These are phyloP conservation scores for Thyatira batis DNA, from an alignment of 2,888 invertebrate species.

Conservation along the genomic window DNA sequence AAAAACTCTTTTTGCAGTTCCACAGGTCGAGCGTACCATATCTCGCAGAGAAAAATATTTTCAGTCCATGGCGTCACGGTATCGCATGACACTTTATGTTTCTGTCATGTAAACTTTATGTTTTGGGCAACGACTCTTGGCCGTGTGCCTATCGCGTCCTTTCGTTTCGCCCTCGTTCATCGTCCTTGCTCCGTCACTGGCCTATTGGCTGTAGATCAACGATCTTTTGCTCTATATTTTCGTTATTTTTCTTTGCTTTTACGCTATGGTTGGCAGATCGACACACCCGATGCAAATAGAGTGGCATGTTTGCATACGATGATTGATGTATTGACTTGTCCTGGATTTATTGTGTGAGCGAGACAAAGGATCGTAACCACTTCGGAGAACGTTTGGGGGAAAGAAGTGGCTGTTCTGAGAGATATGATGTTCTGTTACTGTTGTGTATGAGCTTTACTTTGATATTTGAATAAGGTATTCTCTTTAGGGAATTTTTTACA, in stretches of 20 bases:
- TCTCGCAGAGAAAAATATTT: not conserved
- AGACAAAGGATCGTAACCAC: not conserved
- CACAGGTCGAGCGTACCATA: not conserved
- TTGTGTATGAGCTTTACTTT: not conserved
- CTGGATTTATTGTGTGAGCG: not conserved
- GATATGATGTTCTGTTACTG: not conserved
- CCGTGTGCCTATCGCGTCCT: not conserved
- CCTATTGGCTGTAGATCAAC: slow-evolving; percentile 17
- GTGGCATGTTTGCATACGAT: not conserved
- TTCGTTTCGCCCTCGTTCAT: not conserved
- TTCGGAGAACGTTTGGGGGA: not conserved
- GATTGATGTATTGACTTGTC: not conserved
- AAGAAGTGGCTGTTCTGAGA: not conserved
- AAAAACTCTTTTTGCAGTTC: not conserved
- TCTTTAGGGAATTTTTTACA: too few species aligned
- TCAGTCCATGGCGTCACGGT: not conserved
- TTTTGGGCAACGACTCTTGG: not conserved
- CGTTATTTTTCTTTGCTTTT: not conserved
- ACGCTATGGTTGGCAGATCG: not conserved
- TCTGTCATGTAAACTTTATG: not conserved
- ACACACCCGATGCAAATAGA: not conserved
- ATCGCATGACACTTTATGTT: not conserved
- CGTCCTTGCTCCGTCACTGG: slow-evolving; percentile 5
- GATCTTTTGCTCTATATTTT: slow-evolving; percentile 28
- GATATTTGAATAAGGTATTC: not conserved